A percentile compares a stretch with the other conserved stretches of the same genome.
Conservation (phyloP, 1,140 invertebrate genomes). For the Hycleus phaleratus region DNA sequence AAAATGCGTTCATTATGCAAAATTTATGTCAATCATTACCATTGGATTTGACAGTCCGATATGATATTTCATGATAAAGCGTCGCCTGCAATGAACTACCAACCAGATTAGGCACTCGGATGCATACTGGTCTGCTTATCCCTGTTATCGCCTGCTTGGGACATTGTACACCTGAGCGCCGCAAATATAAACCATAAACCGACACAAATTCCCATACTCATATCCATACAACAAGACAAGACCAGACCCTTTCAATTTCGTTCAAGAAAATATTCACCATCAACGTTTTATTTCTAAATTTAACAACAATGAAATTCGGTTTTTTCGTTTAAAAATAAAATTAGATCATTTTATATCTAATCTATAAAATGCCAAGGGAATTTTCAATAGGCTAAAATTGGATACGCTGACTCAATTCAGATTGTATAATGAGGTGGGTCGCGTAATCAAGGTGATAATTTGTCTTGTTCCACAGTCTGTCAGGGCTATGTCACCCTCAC, state of each 20-base stretch:
- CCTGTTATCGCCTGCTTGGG: slow-evolving; percentile 40
- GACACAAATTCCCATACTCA: background rate
- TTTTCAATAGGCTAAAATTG: no score
- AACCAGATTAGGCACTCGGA: slow-evolving; percentile 33
- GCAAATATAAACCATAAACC: slow-evolving; percentile 21
- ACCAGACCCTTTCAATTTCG: background rate
- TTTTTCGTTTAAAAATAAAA: background rate
- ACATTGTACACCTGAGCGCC: slow-evolving; percentile 37
- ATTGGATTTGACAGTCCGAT: slow-evolving; percentile 39
- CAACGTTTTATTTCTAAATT: background rate
- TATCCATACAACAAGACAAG: background rate
- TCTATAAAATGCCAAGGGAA: no score
- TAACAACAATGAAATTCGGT: background rate
- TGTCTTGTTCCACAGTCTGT: slow-evolving; percentile 6
- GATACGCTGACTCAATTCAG: no score
- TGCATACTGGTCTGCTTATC: slow-evolving; percentile 36
- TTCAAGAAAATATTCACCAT: background rate
- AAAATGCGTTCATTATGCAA: slow-evolving; percentile 40
- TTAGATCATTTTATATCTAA: no score
- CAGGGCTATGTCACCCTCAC: slow-evolving; percentile 2
- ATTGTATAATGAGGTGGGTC: no score
- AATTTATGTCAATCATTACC: slow-evolving; percentile 44
- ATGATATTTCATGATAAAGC: slow-evolving; percentile 41
- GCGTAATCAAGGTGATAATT: background rate
- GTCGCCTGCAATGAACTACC: slow-evolving; percentile 36